These are phyloP conservation scores for Zootoca vivipara DNA, from an alignment of 2,113 vertebrate genomes.

Conservation along the genomic window DNA sequence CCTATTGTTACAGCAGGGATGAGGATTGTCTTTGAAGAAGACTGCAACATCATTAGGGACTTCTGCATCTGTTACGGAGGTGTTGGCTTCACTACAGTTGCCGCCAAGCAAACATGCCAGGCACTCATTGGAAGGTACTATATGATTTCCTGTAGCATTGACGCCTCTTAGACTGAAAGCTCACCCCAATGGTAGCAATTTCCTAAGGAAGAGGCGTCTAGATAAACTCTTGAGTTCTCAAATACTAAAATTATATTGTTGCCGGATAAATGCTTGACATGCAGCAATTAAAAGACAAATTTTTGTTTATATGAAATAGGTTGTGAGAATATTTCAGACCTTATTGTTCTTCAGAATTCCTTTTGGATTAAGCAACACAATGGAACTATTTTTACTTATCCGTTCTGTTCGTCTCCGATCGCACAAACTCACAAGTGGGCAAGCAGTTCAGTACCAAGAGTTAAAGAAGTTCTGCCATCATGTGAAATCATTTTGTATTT, in stretches of 20 bases:
- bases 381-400: neutral
- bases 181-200: neutral
- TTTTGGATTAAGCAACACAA: neutral
- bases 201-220: no score
- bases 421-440: neutral
- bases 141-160: neutral
- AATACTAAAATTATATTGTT: neutral
- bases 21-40: slow-evolving; percentile 81
- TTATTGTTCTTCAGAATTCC: neutral
- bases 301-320: neutral
- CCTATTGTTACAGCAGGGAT: slow-evolving; percentile 82
- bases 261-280: neutral
- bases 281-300: neutral
- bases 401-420: neutral
- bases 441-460: no score
- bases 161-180: neutral
- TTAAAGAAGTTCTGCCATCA: neutral
- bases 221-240: neutral
- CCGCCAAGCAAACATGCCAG: slow-evolving; percentile 71
- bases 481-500: no score
- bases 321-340: neutral
- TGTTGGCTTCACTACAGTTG: slow-evolving; percentile 69
- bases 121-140: slow-evolving; percentile 76
- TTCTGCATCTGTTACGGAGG: slow-evolving; percentile 86
- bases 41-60: slow-evolving; percentile 78